These are phyloP conservation scores for Aurelia coerulea DNA, from an alignment of 30 jellyfish, hydroid and myxozoan genomes.

Conservation along the genomic window DNA sequence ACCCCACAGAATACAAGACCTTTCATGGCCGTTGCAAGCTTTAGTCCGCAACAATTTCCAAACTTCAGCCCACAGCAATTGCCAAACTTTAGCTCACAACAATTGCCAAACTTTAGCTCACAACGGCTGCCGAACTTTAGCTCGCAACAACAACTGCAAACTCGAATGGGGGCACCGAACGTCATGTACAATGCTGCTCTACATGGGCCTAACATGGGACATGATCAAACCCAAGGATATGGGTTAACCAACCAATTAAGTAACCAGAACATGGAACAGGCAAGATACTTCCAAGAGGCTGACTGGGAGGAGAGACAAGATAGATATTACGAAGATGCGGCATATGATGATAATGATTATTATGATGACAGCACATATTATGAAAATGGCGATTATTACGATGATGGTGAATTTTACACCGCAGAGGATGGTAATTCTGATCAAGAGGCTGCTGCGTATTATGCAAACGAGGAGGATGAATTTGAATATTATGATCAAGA, in stretches of 20 bases:
- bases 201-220: no score
- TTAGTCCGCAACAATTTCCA: no score
- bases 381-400: constrained; percentile 51
- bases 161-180: no score
- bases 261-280: constrained; percentile 60
- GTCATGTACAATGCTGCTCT: not conserved
- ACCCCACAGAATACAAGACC: no score
- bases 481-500: constrained; percentile 59
- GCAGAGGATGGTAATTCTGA: constrained; percentile 58
- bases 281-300: constrained; percentile 34
- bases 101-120: no score
- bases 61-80: no score
- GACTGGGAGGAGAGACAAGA: constrained; percentile 79
- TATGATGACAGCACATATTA: constrained; percentile 48
- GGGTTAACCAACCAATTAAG: no score
- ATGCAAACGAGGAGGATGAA: constrained; percentile 38
- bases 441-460: constrained; percentile 52
- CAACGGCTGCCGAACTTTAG: no score
- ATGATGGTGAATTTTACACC: constrained; percentile 57
- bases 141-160: no score
- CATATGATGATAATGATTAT: constrained; percentile 25
- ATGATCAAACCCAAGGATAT: no score
- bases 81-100: no score
- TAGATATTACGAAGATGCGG: constrained; percentile 73
- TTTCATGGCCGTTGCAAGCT: no score